Base-by-base conservation (phyloP, 1,140 invertebrate species). In the Ceratina japonica region DNA sequence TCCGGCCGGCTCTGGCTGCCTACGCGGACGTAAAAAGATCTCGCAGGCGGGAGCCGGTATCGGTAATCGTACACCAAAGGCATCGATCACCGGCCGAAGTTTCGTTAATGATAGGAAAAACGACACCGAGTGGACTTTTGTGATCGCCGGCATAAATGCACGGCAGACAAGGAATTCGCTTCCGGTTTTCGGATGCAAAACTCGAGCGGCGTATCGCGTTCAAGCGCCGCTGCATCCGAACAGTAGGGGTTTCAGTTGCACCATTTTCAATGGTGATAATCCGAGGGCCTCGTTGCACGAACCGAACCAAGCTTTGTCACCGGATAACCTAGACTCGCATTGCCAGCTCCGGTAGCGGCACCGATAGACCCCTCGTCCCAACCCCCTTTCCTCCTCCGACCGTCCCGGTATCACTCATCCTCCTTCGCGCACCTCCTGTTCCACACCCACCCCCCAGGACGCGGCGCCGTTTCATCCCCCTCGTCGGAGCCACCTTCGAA, bases 201-300 rank as follows among this genome's bases (percentile, higher is more conserved):
- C 77, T 56, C 54, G 37, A 44, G 75, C 68, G 82, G 65, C 61
- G 87, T 90, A 90, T 90, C 89, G 87, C 89, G 87, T 90, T 90
- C 88, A 90, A 90, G 89, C 89, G 89, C 88, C 83, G 87, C 83
- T 90, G 89, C 89, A 89, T 89, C 74, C 86, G 83, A 90, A 90
- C 89, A 89, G 77, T 89, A 44, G 69, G 84, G 86, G 85, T 87
- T 91, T 90, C 87, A 84, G 89, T 90, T 91, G 89, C 89, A 86
- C 72, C 84, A 89, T 89, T 90, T 91, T 88, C 88, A 88, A 87
- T 87, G 81, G 84, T 87, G 89, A 90, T 89, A 91, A 91, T 90
- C 88, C 89, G 79, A 83, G 79, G 80, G 72, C 69, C 74, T 78
- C 80, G 81, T 84, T 81, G 86, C 80, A 75, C 75, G 78, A 85